These are phyloP conservation scores for Euura saliciscinereae DNA, from an alignment of 1,140 invertebrate species.

Conservation along the genomic window DNA sequence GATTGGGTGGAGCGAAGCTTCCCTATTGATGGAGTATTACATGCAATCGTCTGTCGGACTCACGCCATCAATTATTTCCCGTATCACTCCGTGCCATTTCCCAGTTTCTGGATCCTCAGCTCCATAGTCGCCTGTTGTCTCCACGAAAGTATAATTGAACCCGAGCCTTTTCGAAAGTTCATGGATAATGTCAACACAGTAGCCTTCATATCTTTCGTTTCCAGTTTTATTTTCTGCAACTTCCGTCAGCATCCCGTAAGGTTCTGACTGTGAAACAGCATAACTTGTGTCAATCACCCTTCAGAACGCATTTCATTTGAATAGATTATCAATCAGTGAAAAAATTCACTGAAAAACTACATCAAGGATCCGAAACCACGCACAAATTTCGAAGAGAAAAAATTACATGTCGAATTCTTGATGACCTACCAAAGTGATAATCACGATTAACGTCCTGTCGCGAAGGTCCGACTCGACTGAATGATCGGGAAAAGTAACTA, in stretches of 20 bases:
- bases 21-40: no score
- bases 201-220: slow-evolving; percentile 84
- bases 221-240: slow-evolving; percentile 73
- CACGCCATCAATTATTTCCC: slow-evolving; percentile 79
- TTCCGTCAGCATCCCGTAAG: slow-evolving; percentile 86
- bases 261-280: slow-evolving; percentile 66
- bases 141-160: slow-evolving; percentile 88
- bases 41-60: slow-evolving; percentile 33
- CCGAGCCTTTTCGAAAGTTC: slow-evolving; percentile 75
- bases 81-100: slow-evolving; percentile 90
- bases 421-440: slow-evolving; percentile 79
- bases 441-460: slow-evolving; percentile 85
- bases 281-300: no score
- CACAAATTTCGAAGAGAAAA: no score
- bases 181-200: slow-evolving; percentile 81
- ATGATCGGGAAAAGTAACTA: slow-evolving; percentile 47
- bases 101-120: slow-evolving; percentile 64
- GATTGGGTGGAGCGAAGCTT: no score
- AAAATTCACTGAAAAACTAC: no score
- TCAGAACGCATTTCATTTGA: no score
- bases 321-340: no score
- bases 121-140: slow-evolving; percentile 80
- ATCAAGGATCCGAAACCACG: no score
- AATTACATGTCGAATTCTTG: no score
- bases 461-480: slow-evolving; percentile 62